Evolutionary conservation across 2,113 vertebrate genomes (phyloP), one percentile per base, ranked within the genome.

Genomic region (Sigmodon hispidus): DNA sequence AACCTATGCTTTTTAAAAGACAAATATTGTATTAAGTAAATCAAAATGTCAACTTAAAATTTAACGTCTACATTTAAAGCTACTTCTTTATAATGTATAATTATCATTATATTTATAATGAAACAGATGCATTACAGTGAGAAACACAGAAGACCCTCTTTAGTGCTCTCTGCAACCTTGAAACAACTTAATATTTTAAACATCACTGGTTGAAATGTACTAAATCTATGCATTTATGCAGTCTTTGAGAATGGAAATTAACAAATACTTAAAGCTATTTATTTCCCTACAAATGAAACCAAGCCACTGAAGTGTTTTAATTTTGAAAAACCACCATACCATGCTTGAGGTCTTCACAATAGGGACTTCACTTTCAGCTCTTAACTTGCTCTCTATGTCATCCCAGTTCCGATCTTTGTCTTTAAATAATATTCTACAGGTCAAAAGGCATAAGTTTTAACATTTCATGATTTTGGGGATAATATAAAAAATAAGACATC

Each of bases 361-460:
- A 70, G 99, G 99, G 48, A 99, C 97, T 94, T 99, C 99, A 97
- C 99, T 99, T 96, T 99, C 99, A 17, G 99, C 97, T 97, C 99
- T 98, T 94, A 99, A 97, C 98, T 99, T 99, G 97, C 93, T 99
- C 97, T 99, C 99, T 97, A 99, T 99, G 97, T 99, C 99, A 65
- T 99, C 99, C 99, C 99, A 99, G 86, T 99, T 99, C 89, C 99
- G 98, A 97, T 99, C 99, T 97, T 99, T 99, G 97, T 99, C 99
- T 97, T 99, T 99, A 98, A 99, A 99, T 96, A 99, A 98, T 98
- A 99, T 99, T 98, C 99, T 99, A 97, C 40, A 98, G 98, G 50
- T 93, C 85, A 97, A 97, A 90, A 97, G 97, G 95, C 29, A 75
- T 5, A 97, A 88, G 67, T 3, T 89, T 45, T 76, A 63, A 97